These are phyloP conservation scores for Dione juno DNA, from an alignment of 2,888 invertebrate species.

Conservation along the genomic window DNA sequence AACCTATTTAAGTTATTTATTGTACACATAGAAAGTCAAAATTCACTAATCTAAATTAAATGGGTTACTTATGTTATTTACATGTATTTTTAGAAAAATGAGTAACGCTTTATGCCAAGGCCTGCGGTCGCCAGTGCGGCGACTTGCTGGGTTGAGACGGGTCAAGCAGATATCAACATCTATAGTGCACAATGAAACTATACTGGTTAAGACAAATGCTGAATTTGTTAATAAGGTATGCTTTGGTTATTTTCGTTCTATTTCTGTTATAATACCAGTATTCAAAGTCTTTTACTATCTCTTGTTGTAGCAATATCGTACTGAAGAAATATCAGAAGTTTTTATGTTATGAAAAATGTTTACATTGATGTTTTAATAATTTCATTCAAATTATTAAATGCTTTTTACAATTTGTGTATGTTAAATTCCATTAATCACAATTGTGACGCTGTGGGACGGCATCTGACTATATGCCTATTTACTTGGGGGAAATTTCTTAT, in stretches of 20 bases:
- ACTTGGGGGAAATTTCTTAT: too few relatives aligned
- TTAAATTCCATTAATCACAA: too few relatives aligned
- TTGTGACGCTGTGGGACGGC: too few relatives aligned
- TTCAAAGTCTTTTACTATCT: too few relatives aligned
- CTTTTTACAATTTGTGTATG: too few relatives aligned
- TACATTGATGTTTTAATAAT: too few relatives aligned
- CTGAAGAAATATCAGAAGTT: too few relatives aligned
- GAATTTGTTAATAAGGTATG: constrained; percentile 90
- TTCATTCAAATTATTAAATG: too few relatives aligned
- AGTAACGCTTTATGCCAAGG: constrained; percentile 70
- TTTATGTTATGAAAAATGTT: too few relatives aligned
- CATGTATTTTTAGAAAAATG: constrained; percentile 55
- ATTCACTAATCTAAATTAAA: background rate
- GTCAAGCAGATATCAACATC: constrained; percentile 71
- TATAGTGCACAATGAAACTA: constrained; percentile 77
- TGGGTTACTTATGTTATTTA: background rate
- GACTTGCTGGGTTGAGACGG: constrained; percentile 58
- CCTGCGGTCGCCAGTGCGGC: constrained; percentile 69
- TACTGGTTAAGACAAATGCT: constrained; percentile 87
- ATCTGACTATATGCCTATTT: too few relatives aligned
- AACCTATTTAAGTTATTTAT: background rate
- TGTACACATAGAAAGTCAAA: background rate
- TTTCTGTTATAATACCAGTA: too few relatives aligned
- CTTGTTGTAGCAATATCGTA: too few relatives aligned
- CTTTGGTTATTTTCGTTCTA: background rate